Base-by-base conservation (phyloP, 2,113 vertebrate species). In the Scopus umbretta region DNA sequence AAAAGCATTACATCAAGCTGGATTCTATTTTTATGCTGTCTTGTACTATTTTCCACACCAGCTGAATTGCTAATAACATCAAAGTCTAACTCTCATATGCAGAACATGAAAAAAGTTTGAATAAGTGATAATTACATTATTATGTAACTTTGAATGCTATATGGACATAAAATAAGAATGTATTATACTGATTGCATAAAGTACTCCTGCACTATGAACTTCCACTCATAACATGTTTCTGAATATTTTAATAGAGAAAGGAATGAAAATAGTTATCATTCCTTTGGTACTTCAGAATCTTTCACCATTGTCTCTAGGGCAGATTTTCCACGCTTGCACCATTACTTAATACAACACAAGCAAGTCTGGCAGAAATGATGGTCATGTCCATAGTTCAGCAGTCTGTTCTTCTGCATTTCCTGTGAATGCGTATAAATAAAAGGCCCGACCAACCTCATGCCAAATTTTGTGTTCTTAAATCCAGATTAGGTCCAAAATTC, bases 181-280 rank as follows among this genome's bases (percentile, higher is more conserved):
- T 86, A 38, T 94, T 87, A 95, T 93, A 90, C 27, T 79, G 40
- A 58, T 66, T 80, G 14, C 36, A 42, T 90, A n/a, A 90, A 75
- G 59, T 53, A 89, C 9, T 73, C n/a, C 49, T 79, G 52, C 63
- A 73, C 29, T 91, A 45, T 74, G 29, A 71, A 67, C 12, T 97
- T 96, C 71, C 78, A 86, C 53, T 23, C 29, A 72, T 50, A 80
- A 50, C 38, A 45, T 84, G 91, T 97, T 97, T 92, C 56, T 97
- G 75, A 82, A 88, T 86, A 80, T 50, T 89, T 45, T 72, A 84
- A 94, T 55, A 86, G 67, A 89, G 96, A 96, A 94, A 55, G 47
- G 32, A 96, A 94, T 86, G 5, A 87, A 96, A 94, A 88, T 72
- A 30, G 12, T 87, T 55, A 67, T 65, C 10, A 66, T 90, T 94